These are phyloP conservation scores for Ptychoptera contaminata DNA, from an alignment of 2,888 invertebrate species.

Conservation along the genomic window DNA sequence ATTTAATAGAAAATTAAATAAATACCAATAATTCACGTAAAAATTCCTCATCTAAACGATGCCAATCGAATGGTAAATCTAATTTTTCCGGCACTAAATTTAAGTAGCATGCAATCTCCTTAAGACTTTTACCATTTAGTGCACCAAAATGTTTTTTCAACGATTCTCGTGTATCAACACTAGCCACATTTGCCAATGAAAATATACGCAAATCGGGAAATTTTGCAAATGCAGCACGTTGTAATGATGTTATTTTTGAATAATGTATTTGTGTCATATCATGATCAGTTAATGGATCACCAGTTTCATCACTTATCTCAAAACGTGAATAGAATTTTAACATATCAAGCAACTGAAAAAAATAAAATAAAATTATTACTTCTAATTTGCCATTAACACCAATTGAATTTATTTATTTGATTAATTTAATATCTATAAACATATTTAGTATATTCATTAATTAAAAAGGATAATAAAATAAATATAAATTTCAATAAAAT, in stretches of 20 bases:
- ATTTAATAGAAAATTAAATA: conserved; percentile 7
- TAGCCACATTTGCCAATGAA: conserved; percentile 84
- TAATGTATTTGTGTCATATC: conserved; percentile 93
- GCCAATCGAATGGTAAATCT: conserved; percentile 47
- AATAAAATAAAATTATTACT: conserved; percentile 14
- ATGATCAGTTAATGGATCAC: conserved; percentile 83
- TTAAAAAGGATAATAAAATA: too few relatives aligned
- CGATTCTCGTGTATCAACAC: conserved; percentile 78
- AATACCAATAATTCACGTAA: conserved; percentile 72
- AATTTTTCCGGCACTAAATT: conserved; percentile 69
- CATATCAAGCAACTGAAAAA: conserved; percentile 76
- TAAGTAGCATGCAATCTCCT: conserved; percentile 72
- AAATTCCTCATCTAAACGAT: conserved; percentile 63
- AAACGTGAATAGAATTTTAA: conserved; percentile 92
- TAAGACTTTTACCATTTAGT: conserved; percentile 56
- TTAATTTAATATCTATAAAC: background rate
- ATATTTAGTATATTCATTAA: too few relatives aligned
- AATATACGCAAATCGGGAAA: conserved; percentile 76
- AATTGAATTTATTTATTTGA: background rate
- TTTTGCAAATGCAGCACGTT: conserved; percentile 87
- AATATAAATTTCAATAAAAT: too few relatives aligned
- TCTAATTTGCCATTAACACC: background rate
- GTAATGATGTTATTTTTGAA: conserved; percentile 72
- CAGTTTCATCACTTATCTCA: conserved; percentile 93
- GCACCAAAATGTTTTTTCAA: conserved; percentile 69